Base-by-base conservation (phyloP, 2,888 invertebrate genomes). In the Aphelenchoides bicaudatus region DNA sequence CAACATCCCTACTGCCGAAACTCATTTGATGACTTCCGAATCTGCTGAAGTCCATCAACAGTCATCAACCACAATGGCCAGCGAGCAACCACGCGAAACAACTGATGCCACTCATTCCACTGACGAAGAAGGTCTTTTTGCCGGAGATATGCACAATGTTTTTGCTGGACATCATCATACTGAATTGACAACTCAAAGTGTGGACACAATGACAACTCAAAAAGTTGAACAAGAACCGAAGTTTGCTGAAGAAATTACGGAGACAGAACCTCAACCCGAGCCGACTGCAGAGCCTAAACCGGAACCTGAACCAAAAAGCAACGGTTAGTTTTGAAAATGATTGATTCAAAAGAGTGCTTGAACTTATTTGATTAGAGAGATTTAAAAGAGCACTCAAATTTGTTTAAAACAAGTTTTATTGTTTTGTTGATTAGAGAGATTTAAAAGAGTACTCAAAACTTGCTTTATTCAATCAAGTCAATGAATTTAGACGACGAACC, bases 401-500 rank as follows among this genome's bases (percentile, higher is more conserved):
- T n/a, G n/a, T n/a, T n/a, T n/a, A n/a, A n/a, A n/a, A n/a, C n/a
- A n/a, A n/a, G n/a, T n/a, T n/a, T n/a, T n/a, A n/a, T n/a, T n/a
- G n/a, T n/a, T n/a, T n/a, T n/a, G n/a, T n/a, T n/a, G n/a, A n/a
- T n/a, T n/a, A n/a, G n/a, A n/a, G n/a, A n/a, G n/a, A n/a, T n/a
- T n/a, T n/a, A n/a, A n/a, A n/a, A n/a, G n/a, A n/a, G n/a, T n/a
- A n/a, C n/a, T n/a, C n/a, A n/a, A n/a, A n/a, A n/a, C n/a, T n/a
- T n/a, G n/a, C n/a, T n/a, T n/a, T n/a, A n/a, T n/a, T n/a, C n/a
- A n/a, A n/a, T n/a, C n/a, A n/a, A n/a, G 5, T 25, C 56, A 8
- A 53, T 56, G 30, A 54, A 62, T 28, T 60, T 65, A 16, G 43
- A 61, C 16, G 61, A 58, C 19, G 56, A 67, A 56, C 56, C 64